Evolutionary conservation across 30 jellyfish, hydroid and myxozoan genomes (phyloP), one percentile per base, ranked within the genome.

Genomic region (Thelohanellus kitauei): DNA sequence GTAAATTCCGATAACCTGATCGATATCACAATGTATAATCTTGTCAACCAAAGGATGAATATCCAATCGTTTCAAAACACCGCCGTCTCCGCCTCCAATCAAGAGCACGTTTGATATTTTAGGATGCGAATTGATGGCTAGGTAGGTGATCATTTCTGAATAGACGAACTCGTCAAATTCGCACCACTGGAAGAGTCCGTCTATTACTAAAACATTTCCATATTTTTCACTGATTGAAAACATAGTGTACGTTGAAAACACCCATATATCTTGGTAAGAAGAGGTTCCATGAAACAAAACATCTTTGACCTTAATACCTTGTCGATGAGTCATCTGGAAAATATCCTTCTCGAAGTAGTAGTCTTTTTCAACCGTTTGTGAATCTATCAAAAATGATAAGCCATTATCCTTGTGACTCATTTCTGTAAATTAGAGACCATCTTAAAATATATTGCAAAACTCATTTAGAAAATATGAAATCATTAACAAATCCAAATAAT

Each of bases 41-140:
- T 68, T 27, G 50, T 60, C 54, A 1, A 71, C 92, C n/a, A 22
- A 17, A 1, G 92, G 92, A 54, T 60, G 87, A 47, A 60, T 71
- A 14, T 51, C 75, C 14, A 55, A 67, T 38, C 61, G 84, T 17
- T 84, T 41, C 31, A 83, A 83, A 3, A 61, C 66, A 32, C 92
- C 92, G 14, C 92, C 92, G 61, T 71, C 92, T 4, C 92, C 92
- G 14, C 92, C 92, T 0, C 92, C 92, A 30, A 71, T 56, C 14
- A 71, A 51, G 48, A 71, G 50, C 25, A 64, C 86, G 80, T 64
- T 23, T 13, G n/a, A n/a, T n/a, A n/a, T n/a, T n/a, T 64, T 49
- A 17, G 87, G 69, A 31, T 64, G 87, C 0, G 62, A 24, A 17
- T 54, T 56, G 2, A 64, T 58, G 17, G 87, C 83, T 20, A 64